Percentiles rank a stretch among this genome's conserved stretches.
phyloP scores from a whole-genome alignment of 2,888 invertebrate species.

The Parnassius orleans region DNA sequence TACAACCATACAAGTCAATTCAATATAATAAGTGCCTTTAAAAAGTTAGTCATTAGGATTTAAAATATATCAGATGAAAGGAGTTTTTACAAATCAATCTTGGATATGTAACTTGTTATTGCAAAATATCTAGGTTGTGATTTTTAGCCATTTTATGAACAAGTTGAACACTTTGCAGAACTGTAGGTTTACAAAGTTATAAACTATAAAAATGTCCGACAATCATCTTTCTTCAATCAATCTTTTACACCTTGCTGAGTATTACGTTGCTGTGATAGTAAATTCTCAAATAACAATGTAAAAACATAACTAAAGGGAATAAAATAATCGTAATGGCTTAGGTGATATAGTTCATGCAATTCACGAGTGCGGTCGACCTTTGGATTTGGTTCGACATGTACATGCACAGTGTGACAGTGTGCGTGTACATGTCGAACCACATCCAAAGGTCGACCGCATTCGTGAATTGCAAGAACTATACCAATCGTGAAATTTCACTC shows the following conservation, averaged over 20 bases:
- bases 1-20: conserved; percentile 76
- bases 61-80: conserved; percentile 57
- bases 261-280: conserved; percentile 42
- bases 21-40: conserved; percentile 77
- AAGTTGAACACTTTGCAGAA: conserved; percentile 1
- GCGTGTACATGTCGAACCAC: too few relatives aligned
- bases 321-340: conserved; percentile 21
- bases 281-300: conserved; percentile 30
- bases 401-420: too few relatives aligned
- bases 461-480: not conserved
- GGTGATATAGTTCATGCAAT: conserved; percentile 17
- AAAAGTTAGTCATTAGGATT: conserved; percentile 77
- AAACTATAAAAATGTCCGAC: not conserved
- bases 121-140: conserved; percentile 66
- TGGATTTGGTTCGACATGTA: too few relatives aligned
- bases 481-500: conserved; percentile 2
- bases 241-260: conserved; percentile 30
- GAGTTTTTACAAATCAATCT: conserved; percentile 44
- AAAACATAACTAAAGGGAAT: conserved; percentile 4
- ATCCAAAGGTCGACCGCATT: too few relatives aligned
- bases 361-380: too few relatives aligned
- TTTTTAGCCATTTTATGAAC: conserved; percentile 33
- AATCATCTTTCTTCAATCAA: too few relatives aligned
- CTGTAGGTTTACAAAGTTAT: conserved; percentile 20
- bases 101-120: conserved; percentile 44